Evolutionary conservation across 2,797 vertebrate species (phyloP), one percentile per base, ranked within the genome.

Genomic region (Halcyon leucocephala): DNA sequence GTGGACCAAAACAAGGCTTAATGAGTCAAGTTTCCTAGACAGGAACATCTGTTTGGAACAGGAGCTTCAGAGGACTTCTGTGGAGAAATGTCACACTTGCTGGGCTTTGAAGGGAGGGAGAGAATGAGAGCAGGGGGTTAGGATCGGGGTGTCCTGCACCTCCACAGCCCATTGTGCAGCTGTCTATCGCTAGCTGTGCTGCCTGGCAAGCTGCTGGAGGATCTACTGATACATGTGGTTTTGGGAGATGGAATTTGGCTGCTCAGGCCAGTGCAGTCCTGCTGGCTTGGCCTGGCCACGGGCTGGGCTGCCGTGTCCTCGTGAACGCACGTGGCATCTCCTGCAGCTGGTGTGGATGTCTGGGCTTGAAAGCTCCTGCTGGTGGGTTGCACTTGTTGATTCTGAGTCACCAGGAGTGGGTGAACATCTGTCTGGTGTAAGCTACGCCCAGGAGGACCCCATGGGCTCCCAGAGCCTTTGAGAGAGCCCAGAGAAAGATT

Each of bases 311-410:
- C 54, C 3, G 1, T 6, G 29, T 60, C 46, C 35, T 31, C 24
- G 17, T 4, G 48, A 78, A 42, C 0, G 0, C 65, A 12, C 0
- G 1, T 39, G 54, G 48, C 26, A 7, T 7, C 78, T 65, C 7
- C 14, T 31, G 60, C 49, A 33, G 80, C 62, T 41, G 49, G 12
- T 5, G 55, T 28, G 33, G 37, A 29, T 22, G 13, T 18, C 17
- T 2, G 4, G 29, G 80, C 24, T 37, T 67, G 35, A 11, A 26
- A 52, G 51, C 26, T 49, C 33, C 62, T 60, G 69, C 51, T 42
- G 49, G 24, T 60, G 55, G 13, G 44, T 70, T 12, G 25, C 10
- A 6, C 18, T 26, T 62, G 17, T 28, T 51, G 20, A 7, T 12
- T 16, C n/a, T 24, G 29, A 52, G 44, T 46, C 49, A 18, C 31